phyloP scores from a whole-genome alignment of 2,888 invertebrate genomes.

The Entomobrya multifasciata region DNA sequence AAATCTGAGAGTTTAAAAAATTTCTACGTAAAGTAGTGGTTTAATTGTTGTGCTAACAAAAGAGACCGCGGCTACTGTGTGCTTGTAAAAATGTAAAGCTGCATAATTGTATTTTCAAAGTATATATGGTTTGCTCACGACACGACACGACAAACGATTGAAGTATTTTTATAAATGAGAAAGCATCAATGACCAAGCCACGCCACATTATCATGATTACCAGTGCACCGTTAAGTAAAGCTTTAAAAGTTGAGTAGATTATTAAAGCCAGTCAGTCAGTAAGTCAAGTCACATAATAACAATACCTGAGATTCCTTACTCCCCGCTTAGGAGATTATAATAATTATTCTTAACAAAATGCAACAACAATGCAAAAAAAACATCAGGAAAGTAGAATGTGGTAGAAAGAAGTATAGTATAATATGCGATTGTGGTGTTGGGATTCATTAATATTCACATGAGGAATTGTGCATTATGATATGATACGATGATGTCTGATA shows the following conservation, averaged over 20 bases:
- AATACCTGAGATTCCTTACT: conserved; percentile 53
- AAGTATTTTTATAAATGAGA: no score
- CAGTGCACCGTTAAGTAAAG: neutral
- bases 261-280: conserved; percentile 61
- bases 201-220: neutral
- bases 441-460: conserved; percentile 43
- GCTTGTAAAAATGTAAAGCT: no score
- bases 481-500: no score
- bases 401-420: neutral
- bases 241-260: no score
- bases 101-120: no score
- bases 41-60: no score
- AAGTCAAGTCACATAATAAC: no score
- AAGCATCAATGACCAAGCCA: no score
- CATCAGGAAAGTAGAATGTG: neutral
- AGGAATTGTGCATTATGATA: neutral
- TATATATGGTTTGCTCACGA: neutral
- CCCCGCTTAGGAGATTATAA: neutral
- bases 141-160: no score
- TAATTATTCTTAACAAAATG: neutral
- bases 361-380: neutral
- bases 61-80: no score
- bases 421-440: neutral
- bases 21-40: no score
- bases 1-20: no score